Conservation (phyloP, 2,888 invertebrate species). For the Orthonevra nobilis region DNA sequence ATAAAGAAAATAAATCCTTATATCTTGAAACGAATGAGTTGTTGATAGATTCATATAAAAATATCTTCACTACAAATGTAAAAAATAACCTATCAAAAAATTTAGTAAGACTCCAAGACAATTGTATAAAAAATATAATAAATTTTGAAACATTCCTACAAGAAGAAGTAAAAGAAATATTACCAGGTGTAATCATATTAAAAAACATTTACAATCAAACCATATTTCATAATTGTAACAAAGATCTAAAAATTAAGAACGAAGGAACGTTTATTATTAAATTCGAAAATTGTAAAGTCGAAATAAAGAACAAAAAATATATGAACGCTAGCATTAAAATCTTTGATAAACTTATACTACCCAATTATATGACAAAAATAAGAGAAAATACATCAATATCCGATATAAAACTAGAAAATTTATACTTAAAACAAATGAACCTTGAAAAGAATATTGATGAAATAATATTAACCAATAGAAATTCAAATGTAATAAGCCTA, state of each 20-base stretch:
- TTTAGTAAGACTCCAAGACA: background rate
- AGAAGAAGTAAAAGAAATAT: background rate
- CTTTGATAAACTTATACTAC: background rate
- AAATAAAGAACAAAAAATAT: background rate
- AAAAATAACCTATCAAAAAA: background rate
- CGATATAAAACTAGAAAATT: background rate
- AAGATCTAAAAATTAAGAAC: background rate
- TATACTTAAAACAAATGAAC: background rate
- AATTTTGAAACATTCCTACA: background rate
- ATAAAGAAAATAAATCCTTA: background rate
- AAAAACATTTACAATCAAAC: background rate
- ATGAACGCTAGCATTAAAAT: background rate
- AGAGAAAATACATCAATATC: background rate
- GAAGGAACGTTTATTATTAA: slow-evolving; percentile 1
- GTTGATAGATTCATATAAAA: background rate
- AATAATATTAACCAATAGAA: background rate
- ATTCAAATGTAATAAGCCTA: background rate
- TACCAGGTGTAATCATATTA: background rate
- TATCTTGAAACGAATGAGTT: background rate
- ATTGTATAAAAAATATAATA: background rate
- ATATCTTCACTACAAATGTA: slow-evolving; percentile 2
- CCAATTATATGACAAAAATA: slow-evolving; percentile 3
- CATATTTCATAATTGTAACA: background rate
- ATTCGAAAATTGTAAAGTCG: slow-evolving; percentile 14
- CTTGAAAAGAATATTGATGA: background rate